phyloP scores from a whole-genome alignment of 2,888 invertebrate genomes.

The Iselma pallidipennis region DNA sequence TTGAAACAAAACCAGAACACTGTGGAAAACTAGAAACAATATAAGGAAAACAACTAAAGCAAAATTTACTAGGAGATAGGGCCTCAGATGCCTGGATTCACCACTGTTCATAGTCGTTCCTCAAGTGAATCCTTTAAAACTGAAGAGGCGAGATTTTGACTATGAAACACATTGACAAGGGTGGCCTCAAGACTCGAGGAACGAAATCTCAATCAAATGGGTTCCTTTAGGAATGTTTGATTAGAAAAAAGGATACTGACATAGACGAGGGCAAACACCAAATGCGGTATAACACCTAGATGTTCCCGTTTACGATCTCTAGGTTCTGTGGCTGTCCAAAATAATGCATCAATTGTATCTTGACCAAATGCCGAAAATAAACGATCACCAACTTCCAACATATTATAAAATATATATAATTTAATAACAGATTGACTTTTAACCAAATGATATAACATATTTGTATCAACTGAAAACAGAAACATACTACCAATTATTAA shows the following conservation, averaged over 20 bases:
- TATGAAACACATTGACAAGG: too few relatives aligned
- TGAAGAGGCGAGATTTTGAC: too few relatives aligned
- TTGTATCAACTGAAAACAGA: constrained; percentile 94
- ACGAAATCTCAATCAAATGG: too few relatives aligned
- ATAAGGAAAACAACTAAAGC: not conserved
- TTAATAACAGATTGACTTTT: constrained; percentile 99
- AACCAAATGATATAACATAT: constrained; percentile 96
- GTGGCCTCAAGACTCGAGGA: too few relatives aligned
- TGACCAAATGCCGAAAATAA: constrained; percentile 96
- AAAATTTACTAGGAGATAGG: not conserved
- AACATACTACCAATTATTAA: constrained; percentile 79
- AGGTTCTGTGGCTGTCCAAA: constrained; percentile 98
- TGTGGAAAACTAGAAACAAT: constrained; percentile 71
- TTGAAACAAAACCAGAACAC: constrained; percentile 88
- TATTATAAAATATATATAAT: constrained; percentile 98
- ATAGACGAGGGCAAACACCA: constrained; percentile 89
- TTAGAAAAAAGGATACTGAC: constrained; percentile 82
- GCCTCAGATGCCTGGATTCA: too few relatives aligned
- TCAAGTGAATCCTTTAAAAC: too few relatives aligned
- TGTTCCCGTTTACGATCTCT: constrained; percentile 79
- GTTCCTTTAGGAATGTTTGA: too few relatives aligned
- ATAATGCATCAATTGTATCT: constrained; percentile 96
- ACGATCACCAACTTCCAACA: constrained; percentile 97
- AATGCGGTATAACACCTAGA: constrained; percentile 86
- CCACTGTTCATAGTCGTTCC: too few relatives aligned